These are phyloP conservation scores for Mus caroli DNA, from an alignment of 2,797 vertebrate species.

Conservation along the genomic window DNA sequence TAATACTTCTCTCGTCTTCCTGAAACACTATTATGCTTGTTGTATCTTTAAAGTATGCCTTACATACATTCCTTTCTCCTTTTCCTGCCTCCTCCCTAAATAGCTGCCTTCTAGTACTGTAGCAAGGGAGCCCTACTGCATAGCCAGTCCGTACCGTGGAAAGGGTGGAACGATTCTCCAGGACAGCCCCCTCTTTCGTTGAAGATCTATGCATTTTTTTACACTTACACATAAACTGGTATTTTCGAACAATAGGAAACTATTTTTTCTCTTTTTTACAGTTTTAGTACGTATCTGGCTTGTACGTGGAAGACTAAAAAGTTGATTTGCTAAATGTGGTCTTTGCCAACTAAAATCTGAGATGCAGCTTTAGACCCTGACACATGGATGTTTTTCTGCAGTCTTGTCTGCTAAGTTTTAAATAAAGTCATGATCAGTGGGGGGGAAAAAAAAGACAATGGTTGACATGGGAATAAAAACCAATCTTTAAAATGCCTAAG, in stretches of 20 bases:
- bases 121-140: conserved; percentile 89
- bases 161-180: conserved; percentile 89
- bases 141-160: conserved; percentile 89
- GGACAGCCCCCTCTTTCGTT: conserved; percentile 86
- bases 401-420: conserved; percentile 87
- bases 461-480: background rate
- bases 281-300: conserved; percentile 82
- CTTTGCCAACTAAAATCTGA: conserved; percentile 86
- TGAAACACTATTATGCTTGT: conserved; percentile 90
- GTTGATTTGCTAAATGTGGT: conserved; percentile 84
- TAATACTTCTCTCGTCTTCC: conserved; percentile 92
- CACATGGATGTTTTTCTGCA: conserved; percentile 85
- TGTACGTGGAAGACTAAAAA: conserved; percentile 81
- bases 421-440: conserved; percentile 87
- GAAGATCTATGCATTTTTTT: conserved; percentile 88
- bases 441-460: background rate
- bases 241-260: conserved; percentile 83
- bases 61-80: conserved; percentile 91
- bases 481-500: background rate
- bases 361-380: conserved; percentile 84
- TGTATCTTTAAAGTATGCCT: conserved; percentile 89
- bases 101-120: conserved; percentile 91
- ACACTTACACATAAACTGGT: conserved; percentile 85
- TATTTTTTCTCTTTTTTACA: conserved; percentile 80
- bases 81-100: conserved; percentile 88